Base-by-base conservation (phyloP, 2,113 vertebrate species). In the Cynocephalus volans region DNA sequence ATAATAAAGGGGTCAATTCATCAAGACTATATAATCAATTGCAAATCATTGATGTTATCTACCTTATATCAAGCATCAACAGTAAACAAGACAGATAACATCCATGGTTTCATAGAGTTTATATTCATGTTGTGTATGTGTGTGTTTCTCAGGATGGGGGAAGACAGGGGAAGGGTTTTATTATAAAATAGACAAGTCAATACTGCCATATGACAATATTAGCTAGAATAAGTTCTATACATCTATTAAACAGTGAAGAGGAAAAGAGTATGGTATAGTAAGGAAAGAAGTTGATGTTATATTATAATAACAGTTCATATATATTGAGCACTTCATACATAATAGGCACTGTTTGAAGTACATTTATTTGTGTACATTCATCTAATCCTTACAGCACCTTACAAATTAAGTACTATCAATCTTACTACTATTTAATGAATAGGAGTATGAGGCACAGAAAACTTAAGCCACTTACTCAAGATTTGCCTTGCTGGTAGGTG, bases 131-230 rank as follows among this genome's bases (percentile, higher is more conserved):
- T 86, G 19, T 82, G 17, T 18, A 6, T 31, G 12, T 64, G 8
- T 41, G 5, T 65, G 5, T 76, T 33, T 41, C 11, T 86, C 31
- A 76, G 2, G 79, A 10, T 96, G 9, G 7, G n/a, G 58, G 23
- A 79, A 77, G 26, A 50, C 2, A 15, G 24, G 45, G n/a, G 24
- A 86, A 7, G 14, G 0, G 2, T 12, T 75, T 96, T 75, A 64
- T 73, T 76, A 50, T 72, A 72, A 95, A 82, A 81, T 69, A 76
- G 79, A 88, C 10, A 92, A 93, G 48, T 77, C 36, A 83, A 73
- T 45, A 62, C 23, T 62, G 11, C 19, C 18, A 65, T 50, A 41
- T 50, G 33, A 72, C 67, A 79, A 88, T 87, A 85, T 67, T 73
- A 84, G 19, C 21, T 45, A 77, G 21, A 90, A 17, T 76, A 64